These are phyloP conservation scores for Heterodera carotae DNA, from an alignment of 1,140 invertebrate genomes.

Conservation along the genomic window DNA sequence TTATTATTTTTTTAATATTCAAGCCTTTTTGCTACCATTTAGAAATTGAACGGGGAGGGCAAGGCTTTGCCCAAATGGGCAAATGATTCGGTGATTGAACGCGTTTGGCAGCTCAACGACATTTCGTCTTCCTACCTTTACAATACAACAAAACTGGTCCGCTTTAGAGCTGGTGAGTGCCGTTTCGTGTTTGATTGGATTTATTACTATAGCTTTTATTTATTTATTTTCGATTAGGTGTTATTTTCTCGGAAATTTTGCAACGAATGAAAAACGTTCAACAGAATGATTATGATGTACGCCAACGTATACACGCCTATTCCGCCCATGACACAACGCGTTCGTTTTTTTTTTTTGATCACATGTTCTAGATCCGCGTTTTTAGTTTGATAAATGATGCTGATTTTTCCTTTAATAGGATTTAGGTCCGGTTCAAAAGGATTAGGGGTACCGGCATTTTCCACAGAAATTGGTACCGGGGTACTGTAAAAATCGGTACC, in stretches of 20 bases:
- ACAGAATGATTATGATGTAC: slow-evolving; percentile 15
- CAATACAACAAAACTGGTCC: slow-evolving; percentile 34
- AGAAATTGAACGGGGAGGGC: slow-evolving; percentile 27
- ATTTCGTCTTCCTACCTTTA: slow-evolving; percentile 44
- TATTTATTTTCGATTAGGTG: slow-evolving; percentile 21
- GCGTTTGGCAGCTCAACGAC: slow-evolving; percentile 45
- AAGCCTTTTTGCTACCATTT: background rate
- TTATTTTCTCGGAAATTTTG: slow-evolving; percentile 48
- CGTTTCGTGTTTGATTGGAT: too few relatives aligned
- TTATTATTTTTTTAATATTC: too few relatives aligned
- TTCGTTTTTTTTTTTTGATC: background rate
- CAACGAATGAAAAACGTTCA: slow-evolving; percentile 39
- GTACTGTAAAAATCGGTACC: too few relatives aligned
- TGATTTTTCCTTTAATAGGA: too few relatives aligned
- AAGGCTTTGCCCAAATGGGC: slow-evolving; percentile 47
- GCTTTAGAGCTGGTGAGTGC: slow-evolving; percentile 39
- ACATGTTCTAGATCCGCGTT: too few relatives aligned
- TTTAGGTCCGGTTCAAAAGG: too few relatives aligned
- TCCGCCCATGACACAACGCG: slow-evolving; percentile 49
- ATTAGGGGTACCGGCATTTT: too few relatives aligned
- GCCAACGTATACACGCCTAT: slow-evolving; percentile 54
- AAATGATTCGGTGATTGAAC: slow-evolving; percentile 36
- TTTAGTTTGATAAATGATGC: too few relatives aligned
- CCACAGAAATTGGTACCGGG: too few relatives aligned
- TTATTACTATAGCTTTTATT: slow-evolving; percentile 18